Evolutionary conservation across 2,113 vertebrate species (phyloP), one percentile per base, ranked within the genome.

Genomic region (Sprattus sprattus): DNA sequence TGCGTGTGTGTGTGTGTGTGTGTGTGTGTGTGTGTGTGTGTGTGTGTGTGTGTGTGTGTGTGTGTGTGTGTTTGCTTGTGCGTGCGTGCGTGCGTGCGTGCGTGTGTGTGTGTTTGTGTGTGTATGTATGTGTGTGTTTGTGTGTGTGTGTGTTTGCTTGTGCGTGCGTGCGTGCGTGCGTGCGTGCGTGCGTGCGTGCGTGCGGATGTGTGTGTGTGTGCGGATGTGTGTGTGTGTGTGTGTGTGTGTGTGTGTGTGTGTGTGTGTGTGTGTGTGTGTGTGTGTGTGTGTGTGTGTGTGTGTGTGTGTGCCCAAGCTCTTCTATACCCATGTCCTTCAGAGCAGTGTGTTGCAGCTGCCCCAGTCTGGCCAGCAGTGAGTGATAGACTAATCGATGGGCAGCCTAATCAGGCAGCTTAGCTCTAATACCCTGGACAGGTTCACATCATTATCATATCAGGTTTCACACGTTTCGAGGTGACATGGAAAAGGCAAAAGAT

Each of bases 391-490:
- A 96, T 95, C 93, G 90, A 95, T 95, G 92, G 89, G 85, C 78
- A 86, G 92, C 92, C 92, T 94, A 95, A 95, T 95, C 94, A 95
- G 92, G 83, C 92, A 94, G 95, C 95, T 96, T 95, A 95, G 90
- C 93, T 93, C 92, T 95, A 95, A 95, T 94, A 94, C 94, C 92
- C 88, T 91, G 90, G 92, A 93, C 94, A 94, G 93, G 92, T 95
- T 92, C 93, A 94, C 94, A 94, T 94, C 93, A 95, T 96, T 95
- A 95, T 94, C 93, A 95, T 94, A 95, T 94, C 95, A 95, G 93
- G 86, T 88, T 89, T 88, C 87, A 88, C 92, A 94, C 89, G 85
- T 93, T 94, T 95, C 71, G 84, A 94, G 93, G 93, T 95, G 94
- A 94, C 93, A 93, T 88, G 88, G 87, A 92, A 93, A 92, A 93